Evolutionary conservation across 2,797 vertebrate species (phyloP), one percentile per base, ranked within the genome.

Genomic region (Etheostoma nigrum): DNA sequence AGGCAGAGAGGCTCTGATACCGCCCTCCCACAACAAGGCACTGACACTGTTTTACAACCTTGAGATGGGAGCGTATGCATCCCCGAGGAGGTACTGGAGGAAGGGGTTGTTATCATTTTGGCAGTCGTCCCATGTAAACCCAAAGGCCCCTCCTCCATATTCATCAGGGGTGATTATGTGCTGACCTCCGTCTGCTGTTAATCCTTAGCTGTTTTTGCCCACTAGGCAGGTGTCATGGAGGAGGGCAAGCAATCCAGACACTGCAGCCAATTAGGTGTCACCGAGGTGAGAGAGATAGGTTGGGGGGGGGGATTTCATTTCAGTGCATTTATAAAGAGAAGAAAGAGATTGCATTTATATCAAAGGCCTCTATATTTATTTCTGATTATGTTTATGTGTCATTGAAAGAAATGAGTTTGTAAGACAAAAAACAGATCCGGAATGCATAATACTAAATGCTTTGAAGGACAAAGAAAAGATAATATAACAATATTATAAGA

Each of bases 121-220:
- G 86, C 89, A 86, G 77, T 69, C 60, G 65, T 89, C 86, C 84
- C 62, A 5, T 81, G 74, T 67, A 81, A 91, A 88, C 88, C 88
- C 83, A 79, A 86, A 88, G 86, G 81, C 81, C 70, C 36, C 81
- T 88, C 74, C 83, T 93, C 86, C 86, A 93, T 92, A 94, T 93
- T 92, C 91, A 94, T 92, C 87, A 64, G 63, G 19, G 60, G 76
- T 89, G 91, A 91, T 90, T 91, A 92, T 88, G 79, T 76, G 80
- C 72, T 87, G 88, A 90, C 88, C 89, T 84, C 85, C 45, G 72
- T 61, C 79, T 76, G 83, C 81, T 48, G 66, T 69, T 88, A 83
- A 89, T 88, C 86, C 87, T 57, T 73, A 78, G 78, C 67, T 73
- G 78, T 84, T 83, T 78, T 79, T 71, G 66, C 67, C 84, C 77